These are phyloP conservation scores for Cinclus mexicanus DNA, from an alignment of 2,113 vertebrate species.

Conservation along the genomic window DNA sequence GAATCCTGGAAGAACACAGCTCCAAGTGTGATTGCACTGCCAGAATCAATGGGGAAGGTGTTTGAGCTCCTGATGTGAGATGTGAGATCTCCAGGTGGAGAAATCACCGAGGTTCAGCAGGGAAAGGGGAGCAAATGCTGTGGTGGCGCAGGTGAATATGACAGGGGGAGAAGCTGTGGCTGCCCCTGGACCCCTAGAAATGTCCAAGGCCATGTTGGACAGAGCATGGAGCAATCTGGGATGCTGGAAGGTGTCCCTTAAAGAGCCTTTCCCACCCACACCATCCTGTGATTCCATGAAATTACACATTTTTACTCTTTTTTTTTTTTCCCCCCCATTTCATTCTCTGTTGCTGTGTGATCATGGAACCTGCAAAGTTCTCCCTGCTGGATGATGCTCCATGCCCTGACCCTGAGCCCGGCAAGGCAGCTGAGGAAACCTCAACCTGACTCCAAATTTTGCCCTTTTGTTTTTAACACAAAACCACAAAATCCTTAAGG, in stretches of 20 bases:
- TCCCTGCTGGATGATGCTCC: rapidly evolving
- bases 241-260: rapidly evolving
- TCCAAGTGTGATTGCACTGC: rapidly evolving
- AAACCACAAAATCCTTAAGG: not conserved
- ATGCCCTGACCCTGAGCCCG: not conserved
- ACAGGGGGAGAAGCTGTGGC: not conserved
- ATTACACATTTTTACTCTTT: not conserved
- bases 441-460: not conserved
- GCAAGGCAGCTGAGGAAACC: not conserved
- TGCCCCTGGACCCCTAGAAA: not conserved
- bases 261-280: not conserved
- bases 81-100: not conserved
- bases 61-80: not conserved
- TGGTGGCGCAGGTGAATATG: rapidly evolving
- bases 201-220: rapidly evolving
- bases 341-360: not conserved
- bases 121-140: not conserved
- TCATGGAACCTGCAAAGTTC: not conserved
- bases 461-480: not conserved
- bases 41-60: rapidly evolving
- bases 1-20: not conserved
- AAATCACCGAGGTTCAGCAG: rapidly evolving
- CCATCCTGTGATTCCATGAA: not conserved
- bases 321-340: not conserved
- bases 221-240: rapidly evolving